These are phyloP conservation scores for Holotrichia oblita DNA, from an alignment of 1,140 invertebrate species.

Conservation along the genomic window DNA sequence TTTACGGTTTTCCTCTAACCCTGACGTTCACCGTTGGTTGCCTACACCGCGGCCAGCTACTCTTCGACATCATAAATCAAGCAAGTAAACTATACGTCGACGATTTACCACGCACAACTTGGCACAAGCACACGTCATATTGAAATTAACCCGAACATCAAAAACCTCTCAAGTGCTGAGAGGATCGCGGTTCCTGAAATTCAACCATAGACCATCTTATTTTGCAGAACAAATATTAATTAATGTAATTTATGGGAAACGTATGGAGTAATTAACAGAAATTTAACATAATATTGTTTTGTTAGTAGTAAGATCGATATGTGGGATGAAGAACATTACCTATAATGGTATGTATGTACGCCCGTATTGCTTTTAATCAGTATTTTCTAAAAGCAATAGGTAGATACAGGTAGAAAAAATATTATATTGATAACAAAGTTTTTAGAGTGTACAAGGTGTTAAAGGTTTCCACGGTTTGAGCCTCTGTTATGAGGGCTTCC, in stretches of 20 bases:
- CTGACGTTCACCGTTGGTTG: not conserved
- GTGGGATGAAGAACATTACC: no score
- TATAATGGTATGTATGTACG: no score
- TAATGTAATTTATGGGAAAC: not conserved
- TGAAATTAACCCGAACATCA: not conserved
- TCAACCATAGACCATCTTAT: not conserved
- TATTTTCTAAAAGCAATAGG: no score
- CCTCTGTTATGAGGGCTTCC: no score
- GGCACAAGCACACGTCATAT: not conserved
- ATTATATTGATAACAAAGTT: no score
- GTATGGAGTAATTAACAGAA: not conserved
- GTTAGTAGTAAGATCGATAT: no score
- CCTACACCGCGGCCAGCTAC: not conserved
- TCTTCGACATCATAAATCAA: slow-evolving; percentile 7
- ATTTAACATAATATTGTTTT: not conserved
- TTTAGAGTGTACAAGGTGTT: no score
- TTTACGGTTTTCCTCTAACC: not conserved
- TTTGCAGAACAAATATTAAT: not conserved
- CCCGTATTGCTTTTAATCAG: no score
- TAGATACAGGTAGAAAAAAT: no score
- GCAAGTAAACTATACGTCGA: not conserved
- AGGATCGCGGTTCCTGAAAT: not conserved
- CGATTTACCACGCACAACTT: not conserved
- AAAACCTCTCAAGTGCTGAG: not conserved
- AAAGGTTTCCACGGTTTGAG: no score